phyloP scores from a whole-genome alignment of 2,113 vertebrate genomes.

The Proterorhinus semilunaris region DNA sequence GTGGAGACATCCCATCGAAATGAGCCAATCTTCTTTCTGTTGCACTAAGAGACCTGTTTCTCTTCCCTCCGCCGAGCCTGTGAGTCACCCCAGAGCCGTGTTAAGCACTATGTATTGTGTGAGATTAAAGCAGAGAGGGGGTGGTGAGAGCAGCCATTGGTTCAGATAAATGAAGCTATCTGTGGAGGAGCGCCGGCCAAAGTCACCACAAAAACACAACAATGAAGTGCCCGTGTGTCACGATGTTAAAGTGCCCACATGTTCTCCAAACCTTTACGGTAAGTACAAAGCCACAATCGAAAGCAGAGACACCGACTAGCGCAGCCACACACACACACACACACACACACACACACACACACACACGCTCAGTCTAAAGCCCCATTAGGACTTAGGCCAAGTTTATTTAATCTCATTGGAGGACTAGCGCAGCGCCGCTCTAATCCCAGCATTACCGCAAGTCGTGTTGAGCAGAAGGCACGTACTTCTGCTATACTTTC shows the following conservation, averaged over 20 bases:
- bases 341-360: neutral
- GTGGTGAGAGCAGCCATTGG: conserved; percentile 1
- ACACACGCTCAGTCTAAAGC: conserved; percentile 40
- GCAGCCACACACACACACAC: neutral
- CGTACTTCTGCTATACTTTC: neutral
- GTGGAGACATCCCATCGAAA: conserved; percentile 51
- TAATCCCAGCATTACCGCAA: conserved; percentile 59
- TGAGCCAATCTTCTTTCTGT: conserved; percentile 22
- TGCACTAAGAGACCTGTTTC: conserved; percentile 23
- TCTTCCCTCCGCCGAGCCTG: conserved; percentile 31
- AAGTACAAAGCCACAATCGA: conserved; percentile 9
- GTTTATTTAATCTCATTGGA: conserved; percentile 69
- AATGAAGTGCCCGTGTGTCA: conserved; percentile 7
- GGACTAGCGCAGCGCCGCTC: conserved; percentile 59
- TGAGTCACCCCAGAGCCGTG: conserved; percentile 34
- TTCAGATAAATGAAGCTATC: conserved; percentile 11
- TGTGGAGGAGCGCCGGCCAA: neutral
- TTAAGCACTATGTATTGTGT: conserved; percentile 32
- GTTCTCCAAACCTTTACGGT: conserved; percentile 9
- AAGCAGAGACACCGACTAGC: conserved; percentile 1
- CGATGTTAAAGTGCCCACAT: conserved; percentile 8
- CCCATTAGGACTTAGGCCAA: conserved; percentile 54
- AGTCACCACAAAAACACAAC: conserved; percentile 6
- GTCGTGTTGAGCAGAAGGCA: conserved; percentile 44
- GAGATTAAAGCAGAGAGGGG: conserved; percentile 45